phyloP scores from a whole-genome alignment of 2,888 invertebrate genomes.

The Trisateles emortualis region DNA sequence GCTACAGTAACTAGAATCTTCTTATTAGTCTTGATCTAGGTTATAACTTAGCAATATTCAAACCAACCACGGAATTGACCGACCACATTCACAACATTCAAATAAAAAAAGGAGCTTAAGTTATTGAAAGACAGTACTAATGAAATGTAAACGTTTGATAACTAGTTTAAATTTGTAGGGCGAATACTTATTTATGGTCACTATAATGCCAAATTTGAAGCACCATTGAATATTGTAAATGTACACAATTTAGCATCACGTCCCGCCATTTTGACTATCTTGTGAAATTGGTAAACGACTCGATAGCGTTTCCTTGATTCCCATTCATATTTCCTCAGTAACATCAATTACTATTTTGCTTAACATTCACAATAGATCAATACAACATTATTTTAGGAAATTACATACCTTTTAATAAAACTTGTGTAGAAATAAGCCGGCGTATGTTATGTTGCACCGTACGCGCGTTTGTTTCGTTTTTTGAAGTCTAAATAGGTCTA shows the following conservation, averaged over 20 bases:
- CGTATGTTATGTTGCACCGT: slow-evolving; percentile 1
- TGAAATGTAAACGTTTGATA: too few species aligned
- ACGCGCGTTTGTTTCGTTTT: slow-evolving; percentile 3
- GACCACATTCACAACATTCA: too few species aligned
- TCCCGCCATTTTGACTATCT: slow-evolving; percentile 64
- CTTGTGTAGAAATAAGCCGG: slow-evolving; percentile 4
- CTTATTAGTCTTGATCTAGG: too few species aligned
- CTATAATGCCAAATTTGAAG: background rate
- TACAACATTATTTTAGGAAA: background rate
- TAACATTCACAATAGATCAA: background rate
- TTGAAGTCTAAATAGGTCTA: background rate
- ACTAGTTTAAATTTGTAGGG: too few species aligned
- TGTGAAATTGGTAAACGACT: slow-evolving; percentile 14
- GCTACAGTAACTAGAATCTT: too few species aligned
- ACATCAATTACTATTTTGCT: background rate
- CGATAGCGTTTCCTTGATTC: background rate
- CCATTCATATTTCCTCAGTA: background rate
- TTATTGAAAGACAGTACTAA: too few species aligned
- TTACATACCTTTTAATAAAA: slow-evolving; percentile 10
- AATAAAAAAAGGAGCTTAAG: too few species aligned
- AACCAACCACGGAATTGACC: too few species aligned
- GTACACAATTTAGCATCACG: slow-evolving; percentile 28
- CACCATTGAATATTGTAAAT: background rate
- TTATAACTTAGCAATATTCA: too few species aligned
- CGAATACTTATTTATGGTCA: too few species aligned